Conservation (phyloP, 92 coral and sea anemone genomes). For the Parazoanthus darwini region DNA sequence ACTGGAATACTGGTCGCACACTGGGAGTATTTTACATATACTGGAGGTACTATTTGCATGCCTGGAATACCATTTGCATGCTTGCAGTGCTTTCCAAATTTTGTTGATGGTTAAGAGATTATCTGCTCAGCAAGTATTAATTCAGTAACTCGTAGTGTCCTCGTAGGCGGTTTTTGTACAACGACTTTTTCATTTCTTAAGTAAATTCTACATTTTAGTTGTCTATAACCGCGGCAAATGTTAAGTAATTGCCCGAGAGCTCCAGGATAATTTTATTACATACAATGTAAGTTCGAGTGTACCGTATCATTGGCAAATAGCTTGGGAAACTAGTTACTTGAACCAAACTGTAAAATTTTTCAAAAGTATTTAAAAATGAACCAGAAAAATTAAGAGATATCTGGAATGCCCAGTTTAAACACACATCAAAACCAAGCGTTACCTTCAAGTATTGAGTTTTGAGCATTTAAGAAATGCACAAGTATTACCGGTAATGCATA, state of each 20-base stretch:
- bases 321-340: not conserved
- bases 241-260: not conserved
- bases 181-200: no score
- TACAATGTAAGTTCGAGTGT: not conserved
- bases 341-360: not conserved
- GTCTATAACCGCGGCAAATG: not conserved
- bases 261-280: not conserved
- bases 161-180: not conserved
- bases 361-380: not conserved
- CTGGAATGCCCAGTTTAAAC: not conserved
- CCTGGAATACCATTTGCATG: not conserved
- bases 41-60: not conserved
- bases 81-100: not conserved
- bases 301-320: not conserved
- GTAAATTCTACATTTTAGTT: not conserved
- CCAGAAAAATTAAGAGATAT: not conserved
- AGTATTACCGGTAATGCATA: not conserved
- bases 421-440: not conserved
- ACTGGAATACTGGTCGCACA: not conserved
- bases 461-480: slow-evolving; percentile 22
- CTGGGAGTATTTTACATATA: no score
- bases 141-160: not conserved
- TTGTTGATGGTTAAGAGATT: not conserved
- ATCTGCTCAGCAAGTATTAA: not conserved
- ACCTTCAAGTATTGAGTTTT: slow-evolving; percentile 8